Evolutionary conservation across 1,140 invertebrate genomes (phyloP), one percentile per base, ranked within the genome.

Genomic region (Trichogramma pretiosum): DNA sequence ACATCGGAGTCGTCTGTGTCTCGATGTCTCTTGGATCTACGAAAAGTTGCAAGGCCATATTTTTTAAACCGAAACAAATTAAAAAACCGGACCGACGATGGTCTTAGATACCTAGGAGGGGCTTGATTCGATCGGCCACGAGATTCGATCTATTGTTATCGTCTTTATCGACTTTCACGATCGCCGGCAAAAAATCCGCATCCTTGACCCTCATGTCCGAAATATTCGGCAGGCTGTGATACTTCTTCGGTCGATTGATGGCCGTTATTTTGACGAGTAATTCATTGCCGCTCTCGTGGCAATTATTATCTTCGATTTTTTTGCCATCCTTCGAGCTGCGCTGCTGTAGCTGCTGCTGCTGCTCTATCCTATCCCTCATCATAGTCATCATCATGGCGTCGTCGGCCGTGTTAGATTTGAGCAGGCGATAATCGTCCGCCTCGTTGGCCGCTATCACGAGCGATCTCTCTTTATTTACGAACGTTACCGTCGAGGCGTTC

Each of bases 201-300:
- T 19, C n/a, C 9, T 26, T 21, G 4, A 28, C 2, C 14, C 14
- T 36, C 32, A 8, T 26, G 0, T 41, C 38, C 2, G n/a, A 4
- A 10, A 48, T 48, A 19, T 48, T 43, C 2, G 41, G 41, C 42
- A 50, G n/a, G 17, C 48, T 50, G 1, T 5, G 22, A 18, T 13
- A 50, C 35, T 45, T 45, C n/a, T 40, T 45, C 21, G 47, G 40
- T 8, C 4, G 17, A 1, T 4, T 9, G 0, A 23, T 0, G 5
- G 36, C n/a, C n/a, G 21, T 30, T n/a, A n/a, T n/a, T n/a, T n/a
- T n/a, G n/a, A n/a, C n/a, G n/a, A n/a, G n/a, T n/a, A n/a, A n/a
- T n/a, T n/a, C n/a, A n/a, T n/a, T n/a, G n/a, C n/a, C n/a, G n/a
- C n/a, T n/a, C 4, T 38, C 33, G 5, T 5, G 11, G 3, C 5